Evolutionary conservation across 2,797 vertebrate species (phyloP), one percentile per base, ranked within the genome.

Genomic region (Erethizon dorsatum): DNA sequence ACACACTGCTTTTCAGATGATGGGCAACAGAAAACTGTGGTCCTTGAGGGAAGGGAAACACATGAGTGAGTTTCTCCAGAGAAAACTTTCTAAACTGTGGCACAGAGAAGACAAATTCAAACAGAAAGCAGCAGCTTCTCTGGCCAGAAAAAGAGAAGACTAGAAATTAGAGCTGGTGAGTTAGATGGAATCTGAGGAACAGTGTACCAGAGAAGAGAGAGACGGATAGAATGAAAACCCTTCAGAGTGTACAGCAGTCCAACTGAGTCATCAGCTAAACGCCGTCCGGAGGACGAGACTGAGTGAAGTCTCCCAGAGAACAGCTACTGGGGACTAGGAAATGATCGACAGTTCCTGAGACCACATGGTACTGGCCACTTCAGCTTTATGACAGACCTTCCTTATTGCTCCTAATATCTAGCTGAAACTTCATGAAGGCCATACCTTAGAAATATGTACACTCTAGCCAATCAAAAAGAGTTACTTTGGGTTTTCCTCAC

Each of bases 171-270:
- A 63, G 15, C 33, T 57, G 1, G 10, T 84, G 59, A 87, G 59
- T 45, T 91, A 14, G n/a, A 61, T 9, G 61, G 9, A 88, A 41
- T 69, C 12, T 47, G 33, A 73, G 50, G 78, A 57, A 20, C 15
- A 37, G 33, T 17, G 33, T 18, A 45, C 31, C 2, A 17, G 12
- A 79, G 10, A 79, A 4, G 45, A 56, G 45, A 24, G 14, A 50
- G 71, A 80, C 1, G 15, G 7, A 11, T 4, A 54, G 20, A 9
- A 7, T 31, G 41, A 50, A 7, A 54, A 22, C 4, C 1, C 3
- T 17, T 7, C 26, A 47, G 31, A 54, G 14, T 8, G 28, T 4
- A 9, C 0, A 12, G 15, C 12, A 8, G 5, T 26, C 22, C 5
- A 13, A 4, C 1, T 50, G 41, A 73, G 45, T 75, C 13, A 75